These are phyloP conservation scores for Nothobranchius kuhntae DNA, from an alignment of 2,113 vertebrate genomes.

Conservation along the genomic window DNA sequence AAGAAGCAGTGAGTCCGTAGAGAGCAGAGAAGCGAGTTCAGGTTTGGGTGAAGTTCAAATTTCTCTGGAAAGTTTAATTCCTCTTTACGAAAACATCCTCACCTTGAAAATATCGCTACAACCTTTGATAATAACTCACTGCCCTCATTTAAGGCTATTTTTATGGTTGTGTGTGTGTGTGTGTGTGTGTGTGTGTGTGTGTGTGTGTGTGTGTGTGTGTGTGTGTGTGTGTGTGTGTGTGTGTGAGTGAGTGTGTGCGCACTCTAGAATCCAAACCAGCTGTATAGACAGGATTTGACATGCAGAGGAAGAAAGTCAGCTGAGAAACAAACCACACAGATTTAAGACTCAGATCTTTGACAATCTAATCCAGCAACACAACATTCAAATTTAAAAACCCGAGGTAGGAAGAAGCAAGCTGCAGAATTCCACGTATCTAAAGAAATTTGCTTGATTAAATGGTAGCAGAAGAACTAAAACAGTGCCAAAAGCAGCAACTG, in stretches of 20 bases:
- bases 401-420: too few relatives aligned
- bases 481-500: too few relatives aligned
- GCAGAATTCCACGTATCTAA: too few relatives aligned
- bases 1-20: not conserved
- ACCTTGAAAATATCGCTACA: not conserved
- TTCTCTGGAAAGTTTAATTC: constrained; percentile 29
- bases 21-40: constrained; percentile 9
- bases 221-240: constrained; percentile 7
- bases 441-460: not conserved
- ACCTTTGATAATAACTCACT: constrained; percentile 5
- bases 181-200: constrained; percentile 6
- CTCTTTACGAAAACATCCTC: constrained; percentile 30
- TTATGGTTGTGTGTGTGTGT: not conserved
- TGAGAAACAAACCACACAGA: constrained; percentile 4
- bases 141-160: constrained; percentile 3
- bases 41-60: constrained; percentile 50
- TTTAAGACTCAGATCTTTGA: not conserved
- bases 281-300: constrained; percentile 55
- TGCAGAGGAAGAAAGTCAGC: constrained; percentile 14
- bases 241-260: constrained; percentile 3
- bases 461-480: too few relatives aligned
- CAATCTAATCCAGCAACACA: not conserved
- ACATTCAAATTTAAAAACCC: too few relatives aligned
- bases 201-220: not conserved
- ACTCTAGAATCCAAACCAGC: constrained; percentile 32